Evolutionary conservation across 2,888 invertebrate species (phyloP).

Genomic region (Osmoderma eremita): DNA sequence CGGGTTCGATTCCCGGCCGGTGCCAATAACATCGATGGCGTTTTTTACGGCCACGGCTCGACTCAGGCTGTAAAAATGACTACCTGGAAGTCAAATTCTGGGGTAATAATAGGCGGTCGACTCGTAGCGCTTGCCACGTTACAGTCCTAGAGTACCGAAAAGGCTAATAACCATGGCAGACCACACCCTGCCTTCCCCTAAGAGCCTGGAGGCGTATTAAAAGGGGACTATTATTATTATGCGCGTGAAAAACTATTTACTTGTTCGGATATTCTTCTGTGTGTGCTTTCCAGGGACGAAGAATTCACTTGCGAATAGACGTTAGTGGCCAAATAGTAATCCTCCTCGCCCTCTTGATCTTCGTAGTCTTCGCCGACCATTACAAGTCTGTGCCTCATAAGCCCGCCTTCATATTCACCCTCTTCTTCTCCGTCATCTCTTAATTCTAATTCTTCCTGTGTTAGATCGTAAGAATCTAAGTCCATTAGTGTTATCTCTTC

Average conservation of each 20-base stretch:
- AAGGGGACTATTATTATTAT: no score
- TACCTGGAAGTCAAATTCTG: no score
- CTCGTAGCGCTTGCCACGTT: no score
- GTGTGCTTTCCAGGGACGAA: constrained; percentile 54
- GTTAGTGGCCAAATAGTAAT: constrained; percentile 28
- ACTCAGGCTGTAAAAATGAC: no score
- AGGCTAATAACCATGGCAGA: no score
- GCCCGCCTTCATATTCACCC: constrained; percentile 53
- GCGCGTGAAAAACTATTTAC: neutral
- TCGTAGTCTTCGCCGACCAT: constrained; percentile 33
- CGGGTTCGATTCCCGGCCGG: no score
- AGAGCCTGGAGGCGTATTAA: no score
- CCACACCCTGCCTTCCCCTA: no score
- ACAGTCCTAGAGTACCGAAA: no score
- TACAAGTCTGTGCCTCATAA: neutral
- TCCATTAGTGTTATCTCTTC: constrained; percentile 57
- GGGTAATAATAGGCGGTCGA: no score
- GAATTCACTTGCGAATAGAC: constrained; percentile 57
- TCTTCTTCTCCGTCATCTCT: constrained; percentile 50
- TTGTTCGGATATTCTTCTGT: constrained; percentile 24
- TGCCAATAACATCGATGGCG: no score
- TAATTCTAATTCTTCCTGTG: constrained; percentile 58
- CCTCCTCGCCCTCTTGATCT: constrained; percentile 36
- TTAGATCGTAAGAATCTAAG: constrained; percentile 58
- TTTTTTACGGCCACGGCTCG: no score